Base-by-base conservation (phyloP, 2,113 vertebrate genomes). In the Mohoua ochrocephala region DNA sequence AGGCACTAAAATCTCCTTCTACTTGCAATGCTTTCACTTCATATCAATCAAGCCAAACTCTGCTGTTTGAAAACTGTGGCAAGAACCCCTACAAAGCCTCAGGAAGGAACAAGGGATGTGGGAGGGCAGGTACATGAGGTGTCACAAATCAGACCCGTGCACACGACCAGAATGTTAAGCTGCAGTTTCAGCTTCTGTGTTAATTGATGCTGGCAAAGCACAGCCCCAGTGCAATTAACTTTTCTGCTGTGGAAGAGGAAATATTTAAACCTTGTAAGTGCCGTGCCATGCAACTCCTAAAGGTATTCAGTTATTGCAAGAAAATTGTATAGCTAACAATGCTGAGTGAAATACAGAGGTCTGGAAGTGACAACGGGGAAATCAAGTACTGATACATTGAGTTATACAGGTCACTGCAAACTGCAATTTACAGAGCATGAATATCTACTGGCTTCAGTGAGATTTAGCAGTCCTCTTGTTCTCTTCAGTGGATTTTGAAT, bases 201-300 rank as follows among this genome's bases (percentile, higher is more conserved):
- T 95, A 95, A 96, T 87, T 91, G 60, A 56, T 52, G 22, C 60
- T 64, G 64, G 93, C 56, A 89, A 95, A 94, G 53, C 70, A 92
- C 37, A 82, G 57, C 33, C 87, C 23, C 86, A 79, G n/a, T 69
- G 50, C 77, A 96, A 95, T 96, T 89, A 95, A 84, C 13, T 91
- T 94, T 87, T 57, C 87, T 94, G 84, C 87, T 89, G 49, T 76
- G 65, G 52, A 95, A 92, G 74, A 89, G 41, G 76, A 95, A 95
- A 91, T 73, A 73, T 89, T 97, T 68, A 93, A 95, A 89, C 44
- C 69, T 92, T 41, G 0, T 71, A 89, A 84, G 47, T 76, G 37
- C 69, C 31, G 3, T 53, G 52, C 80, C 61, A 76, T 64, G 31
- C 8, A 91, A 27, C 56, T 95, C 93, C 87, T 96, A 56, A 52